phyloP scores from a whole-genome alignment of 2,888 invertebrate genomes.

The Cenopis cana region DNA sequence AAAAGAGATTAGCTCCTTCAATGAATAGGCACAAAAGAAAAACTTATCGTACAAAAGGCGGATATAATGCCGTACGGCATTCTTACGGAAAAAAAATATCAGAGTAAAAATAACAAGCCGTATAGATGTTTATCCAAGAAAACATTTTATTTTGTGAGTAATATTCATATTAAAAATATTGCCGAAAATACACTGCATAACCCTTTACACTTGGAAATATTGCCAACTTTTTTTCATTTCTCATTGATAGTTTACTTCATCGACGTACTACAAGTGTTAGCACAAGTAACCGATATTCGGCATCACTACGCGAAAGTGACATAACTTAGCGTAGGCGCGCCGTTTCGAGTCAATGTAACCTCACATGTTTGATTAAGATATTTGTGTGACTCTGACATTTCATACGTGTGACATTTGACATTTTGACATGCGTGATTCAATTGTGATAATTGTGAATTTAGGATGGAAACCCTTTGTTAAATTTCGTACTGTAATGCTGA shows the following conservation, averaged over 20 bases:
- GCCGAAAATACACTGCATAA: background rate
- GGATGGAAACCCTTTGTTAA: slow-evolving; percentile 5
- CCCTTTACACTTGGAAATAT: background rate
- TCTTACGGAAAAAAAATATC: too few species aligned
- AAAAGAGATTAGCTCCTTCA: too few species aligned
- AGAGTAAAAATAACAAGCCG: too few species aligned
- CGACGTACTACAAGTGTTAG: background rate
- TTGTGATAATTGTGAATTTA: slow-evolving; percentile 1
- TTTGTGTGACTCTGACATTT: slow-evolving; percentile 33
- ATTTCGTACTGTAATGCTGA: background rate
- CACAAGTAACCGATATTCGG: slow-evolving; percentile 7
- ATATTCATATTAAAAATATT: background rate
- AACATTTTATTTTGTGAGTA: too few species aligned
- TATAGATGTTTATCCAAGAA: too few species aligned
- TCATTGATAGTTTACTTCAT: background rate
- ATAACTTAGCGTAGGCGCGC: slow-evolving; percentile 24
- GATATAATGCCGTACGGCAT: too few species aligned
- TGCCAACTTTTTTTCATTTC: background rate
- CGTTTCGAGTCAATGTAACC: slow-evolving; percentile 16
- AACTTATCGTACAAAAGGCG: too few species aligned
- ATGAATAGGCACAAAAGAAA: too few species aligned
- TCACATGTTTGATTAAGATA: slow-evolving; percentile 33
- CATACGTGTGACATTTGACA: slow-evolving; percentile 28
- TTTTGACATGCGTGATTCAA: slow-evolving; percentile 22
- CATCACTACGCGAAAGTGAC: slow-evolving; percentile 26